phyloP scores from a whole-genome alignment of 2,888 invertebrate species.

The Sminthurinus aureus region DNA sequence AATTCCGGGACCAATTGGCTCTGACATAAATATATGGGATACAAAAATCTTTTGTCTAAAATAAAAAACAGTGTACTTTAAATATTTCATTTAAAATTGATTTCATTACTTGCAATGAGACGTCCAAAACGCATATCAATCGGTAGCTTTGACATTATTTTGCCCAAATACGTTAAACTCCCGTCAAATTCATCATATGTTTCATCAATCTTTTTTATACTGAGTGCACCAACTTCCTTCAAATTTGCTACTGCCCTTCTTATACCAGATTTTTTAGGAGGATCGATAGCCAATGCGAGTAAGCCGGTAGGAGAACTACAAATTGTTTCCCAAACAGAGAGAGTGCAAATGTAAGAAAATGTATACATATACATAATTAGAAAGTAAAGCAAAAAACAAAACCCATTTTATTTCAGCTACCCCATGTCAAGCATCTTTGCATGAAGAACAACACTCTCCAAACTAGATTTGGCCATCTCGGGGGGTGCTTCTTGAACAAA shows the following conservation, averaged over 20 bases:
- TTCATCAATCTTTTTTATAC: conserved; percentile 65
- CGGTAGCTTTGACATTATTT: conserved; percentile 82
- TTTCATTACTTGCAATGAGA: conserved; percentile 81
- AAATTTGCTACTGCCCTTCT: conserved; percentile 80
- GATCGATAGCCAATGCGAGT: conserved; percentile 83
- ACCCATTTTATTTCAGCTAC: no score
- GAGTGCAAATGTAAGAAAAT: no score
- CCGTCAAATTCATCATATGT: conserved; percentile 63
- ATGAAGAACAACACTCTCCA: conserved; percentile 80
- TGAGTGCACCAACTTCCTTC: conserved; percentile 75
- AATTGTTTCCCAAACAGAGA: no score
- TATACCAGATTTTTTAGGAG: conserved; percentile 84
- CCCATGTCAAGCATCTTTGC: conserved; percentile 85
- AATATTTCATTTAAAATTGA: no score
- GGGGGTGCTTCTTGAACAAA: conserved; percentile 68
- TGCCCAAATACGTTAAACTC: conserved; percentile 85
- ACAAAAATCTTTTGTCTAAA: no score
- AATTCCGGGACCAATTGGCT: no score
- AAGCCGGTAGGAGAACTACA: conserved; percentile 81
- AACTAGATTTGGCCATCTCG: conserved; percentile 81
- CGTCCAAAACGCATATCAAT: conserved; percentile 83
- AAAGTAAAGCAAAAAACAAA: no score
- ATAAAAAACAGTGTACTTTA: no score
- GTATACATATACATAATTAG: no score
- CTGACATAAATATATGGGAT: no score